These are phyloP conservation scores for Synergus itoensis DNA, from an alignment of 2,888 invertebrate species.

Conservation along the genomic window DNA sequence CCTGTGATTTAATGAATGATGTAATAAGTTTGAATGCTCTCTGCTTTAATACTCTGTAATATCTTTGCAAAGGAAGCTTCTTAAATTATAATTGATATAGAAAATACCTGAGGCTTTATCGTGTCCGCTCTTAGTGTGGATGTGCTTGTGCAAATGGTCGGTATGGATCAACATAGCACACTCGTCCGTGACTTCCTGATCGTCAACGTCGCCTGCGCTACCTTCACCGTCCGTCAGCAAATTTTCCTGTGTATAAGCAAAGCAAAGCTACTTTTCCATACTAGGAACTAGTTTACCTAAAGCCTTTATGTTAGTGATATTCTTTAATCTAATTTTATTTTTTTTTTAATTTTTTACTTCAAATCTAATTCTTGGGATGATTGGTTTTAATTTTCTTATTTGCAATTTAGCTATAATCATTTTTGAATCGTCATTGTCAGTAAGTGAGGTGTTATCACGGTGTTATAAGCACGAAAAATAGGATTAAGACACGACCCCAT, in stretches of 20 bases:
- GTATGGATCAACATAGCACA: constrained; percentile 84
- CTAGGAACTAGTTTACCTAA: background rate
- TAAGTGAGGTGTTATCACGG: background rate
- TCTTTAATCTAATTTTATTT: background rate
- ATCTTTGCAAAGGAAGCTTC: background rate
- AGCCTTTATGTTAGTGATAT: background rate
- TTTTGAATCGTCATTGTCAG: background rate
- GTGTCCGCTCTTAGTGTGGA: constrained; percentile 68
- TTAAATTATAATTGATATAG: background rate
- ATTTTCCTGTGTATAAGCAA: constrained; percentile 78
- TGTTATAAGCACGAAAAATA: constrained; percentile 3
- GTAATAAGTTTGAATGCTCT: background rate
- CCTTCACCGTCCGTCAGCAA: constrained; percentile 82
- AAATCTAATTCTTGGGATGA: background rate
- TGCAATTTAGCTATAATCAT: background rate
- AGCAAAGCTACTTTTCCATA: constrained; percentile 5
- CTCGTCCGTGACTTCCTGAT: constrained; percentile 86
- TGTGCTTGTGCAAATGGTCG: constrained; percentile 73
- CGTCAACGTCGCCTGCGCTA: constrained; percentile 80
- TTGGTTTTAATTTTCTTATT: background rate
- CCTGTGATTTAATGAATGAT: background rate
- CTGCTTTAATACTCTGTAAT: too few species aligned
- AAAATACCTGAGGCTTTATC: constrained; percentile 61
- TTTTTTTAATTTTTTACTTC: background rate
- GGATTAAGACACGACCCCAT: background rate